Conservation (phyloP, 2,797 vertebrate genomes). For the Denticeps clupeoides region DNA sequence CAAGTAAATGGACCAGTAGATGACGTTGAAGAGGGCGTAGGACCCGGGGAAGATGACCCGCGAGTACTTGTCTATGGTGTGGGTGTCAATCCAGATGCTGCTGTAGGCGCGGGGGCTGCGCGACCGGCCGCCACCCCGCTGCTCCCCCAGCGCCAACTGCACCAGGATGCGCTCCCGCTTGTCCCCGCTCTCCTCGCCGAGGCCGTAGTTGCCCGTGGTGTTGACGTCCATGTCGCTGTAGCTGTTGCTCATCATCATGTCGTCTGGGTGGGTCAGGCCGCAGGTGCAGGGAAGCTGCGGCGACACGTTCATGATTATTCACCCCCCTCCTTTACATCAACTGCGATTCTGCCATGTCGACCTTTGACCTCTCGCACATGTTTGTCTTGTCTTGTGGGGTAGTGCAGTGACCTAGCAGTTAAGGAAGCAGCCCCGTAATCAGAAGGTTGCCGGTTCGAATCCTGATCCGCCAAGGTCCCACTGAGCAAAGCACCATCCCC, state of each 20-base stretch:
- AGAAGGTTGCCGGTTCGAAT: too few relatives aligned
- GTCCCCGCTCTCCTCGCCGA: constrained; percentile 62
- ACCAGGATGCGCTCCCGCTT: constrained; percentile 73
- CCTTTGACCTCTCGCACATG: too few relatives aligned
- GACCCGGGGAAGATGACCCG: constrained; percentile 78
- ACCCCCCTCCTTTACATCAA: too few relatives aligned
- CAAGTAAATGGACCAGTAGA: constrained; percentile 90
- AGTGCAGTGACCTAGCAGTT: too few relatives aligned
- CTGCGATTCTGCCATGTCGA: too few relatives aligned
- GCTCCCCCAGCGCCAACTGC: constrained; percentile 64
- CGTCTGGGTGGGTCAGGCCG: constrained; percentile 54
- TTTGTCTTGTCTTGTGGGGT: too few relatives aligned
- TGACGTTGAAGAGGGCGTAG: constrained; percentile 82
- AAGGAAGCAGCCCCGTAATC: too few relatives aligned
- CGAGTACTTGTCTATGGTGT: constrained; percentile 85
- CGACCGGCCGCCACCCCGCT: constrained; percentile 58
- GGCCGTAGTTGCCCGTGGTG: constrained; percentile 60
- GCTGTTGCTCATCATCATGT: constrained; percentile 60
- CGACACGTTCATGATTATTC: constrained; percentile 1
- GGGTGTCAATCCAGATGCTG: constrained; percentile 78
- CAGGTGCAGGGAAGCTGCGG: constrained; percentile 70
- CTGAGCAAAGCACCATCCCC: too few relatives aligned
- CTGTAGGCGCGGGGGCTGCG: constrained; percentile 57
- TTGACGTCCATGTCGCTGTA: constrained; percentile 72
- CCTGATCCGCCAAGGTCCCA: too few relatives aligned